Base-by-base conservation (phyloP, 1,140 invertebrate species). In the Drosophila chauvacae region DNA sequence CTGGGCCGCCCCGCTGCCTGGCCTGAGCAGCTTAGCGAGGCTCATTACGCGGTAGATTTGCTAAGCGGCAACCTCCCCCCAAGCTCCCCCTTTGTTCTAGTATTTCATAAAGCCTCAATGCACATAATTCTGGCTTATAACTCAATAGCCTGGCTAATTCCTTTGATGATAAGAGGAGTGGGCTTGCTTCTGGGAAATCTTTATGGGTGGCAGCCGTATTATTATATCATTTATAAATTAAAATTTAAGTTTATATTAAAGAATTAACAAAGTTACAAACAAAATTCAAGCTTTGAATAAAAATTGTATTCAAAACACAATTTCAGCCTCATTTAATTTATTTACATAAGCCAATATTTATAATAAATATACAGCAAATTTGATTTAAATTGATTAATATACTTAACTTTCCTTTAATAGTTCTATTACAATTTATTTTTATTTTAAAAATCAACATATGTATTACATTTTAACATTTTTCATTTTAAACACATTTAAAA, bases 41-140 rank as follows among this genome's bases (percentile, higher is more conserved):
- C 69, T 72, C 69, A 72, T 72, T 72, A 72, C 37, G 53, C 53
- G 69, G 65, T 50, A 66, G 62, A 33, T 55, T 68, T 68, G 65
- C 62, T 13, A 68, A 45, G 62, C 62, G 62, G 45, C 62, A 41
- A 33, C 64, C 72, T 63, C 48, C 30, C 30, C 9, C 56, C 10
- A 7, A 45, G 18, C 7, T 16, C 4, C 14, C 23, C 23, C 16
- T 5, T 28, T 16, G 28, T n/a, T 11, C 35, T 45, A 35, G 18
- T 11, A 23, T 47, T 20, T 35, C 18, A 35, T 44, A 39, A 35
- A 44, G 57, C 33, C 16, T 48, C 48, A 50, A 68, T 41, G 48
- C 47, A 53, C 50, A 76, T 75, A 76, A 65, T 42, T 50, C 60
- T 76, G 51, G 30, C 72, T 73, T 71, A 63, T 60, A 73, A 53